Evolutionary conservation across 1,140 invertebrate species (phyloP), one percentile per base, ranked within the genome.

Genomic region (Brachionus plicatilis): DNA sequence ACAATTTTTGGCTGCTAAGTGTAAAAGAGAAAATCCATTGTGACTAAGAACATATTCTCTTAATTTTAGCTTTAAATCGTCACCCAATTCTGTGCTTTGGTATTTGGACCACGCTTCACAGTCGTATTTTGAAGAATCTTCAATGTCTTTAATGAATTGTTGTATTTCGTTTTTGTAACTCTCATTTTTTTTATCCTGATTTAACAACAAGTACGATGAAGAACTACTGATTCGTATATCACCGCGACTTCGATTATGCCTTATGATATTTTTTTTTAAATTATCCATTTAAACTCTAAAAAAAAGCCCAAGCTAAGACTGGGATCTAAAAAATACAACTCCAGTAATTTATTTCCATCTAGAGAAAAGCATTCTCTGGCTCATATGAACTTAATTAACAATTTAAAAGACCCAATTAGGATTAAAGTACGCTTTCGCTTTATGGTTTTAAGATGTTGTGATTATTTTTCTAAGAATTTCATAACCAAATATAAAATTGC

Each of bases 1-100:
- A 68, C 79, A 82, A 47, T 82, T 41, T 20, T 82, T 82, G 20
- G 79, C 79, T 20, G 79, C 50, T 8, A 82, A 37, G n/a, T 82
- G 79, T 41, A 82, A 17, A 3, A 82, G 8, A 5, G 37, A 45
- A 45, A 37, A 65, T 37, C 60, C 53, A 24, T 60, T 68, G 29
- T 82, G 79, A 8, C 33, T 56, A 37, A 60, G 12, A 17, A 6
- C 4, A 45, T 20, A 43, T 11, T 82, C 79, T 65, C 33, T 29
- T 12, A 82, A 43, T 37, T 29, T 37, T 17, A 14, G 33, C 12
- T 47, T 60, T 6, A 82, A 45, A 3, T 82, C 79, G 4, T 65
- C 53, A 5, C 29, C 37, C n/a, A 65, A 45, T 56, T 5, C 4
- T 12, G 20, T 9, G 29, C 50, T 76, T 12, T 50, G n/a, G 27